Percentiles rank a stretch among this genome's conserved stretches.
Evolutionary conservation across 1,140 invertebrate genomes (phyloP).

Genomic region (Neelides sp.): DNA sequence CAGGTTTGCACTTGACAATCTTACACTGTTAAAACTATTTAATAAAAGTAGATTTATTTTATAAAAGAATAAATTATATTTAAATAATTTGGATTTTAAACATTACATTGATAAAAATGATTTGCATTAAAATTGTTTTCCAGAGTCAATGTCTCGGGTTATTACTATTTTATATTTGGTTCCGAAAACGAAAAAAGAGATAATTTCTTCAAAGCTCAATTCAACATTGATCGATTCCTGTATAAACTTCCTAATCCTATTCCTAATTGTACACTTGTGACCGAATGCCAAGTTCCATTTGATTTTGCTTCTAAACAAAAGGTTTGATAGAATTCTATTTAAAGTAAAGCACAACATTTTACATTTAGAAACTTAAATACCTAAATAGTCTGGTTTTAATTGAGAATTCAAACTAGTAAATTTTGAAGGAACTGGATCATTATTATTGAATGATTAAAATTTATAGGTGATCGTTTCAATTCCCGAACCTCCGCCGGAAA

Average conservation of each 20-base stretch:
- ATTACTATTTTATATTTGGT: constrained; percentile 70
- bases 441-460: constrained; percentile 47
- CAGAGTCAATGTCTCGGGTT: constrained; percentile 56
- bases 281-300: constrained; percentile 50
- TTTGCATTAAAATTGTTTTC: constrained; percentile 34
- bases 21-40: no score
- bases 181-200: constrained; percentile 57
- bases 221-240: constrained; percentile 21
- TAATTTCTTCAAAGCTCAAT: constrained; percentile 19
- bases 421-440: constrained; percentile 49
- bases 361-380: no score
- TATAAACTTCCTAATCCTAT: constrained; percentile 21
- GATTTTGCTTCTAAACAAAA: constrained; percentile 47
- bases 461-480: constrained; percentile 45
- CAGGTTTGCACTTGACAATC: no score
- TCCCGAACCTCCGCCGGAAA: constrained; percentile 27
- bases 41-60: no score
- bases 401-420: constrained; percentile 40
- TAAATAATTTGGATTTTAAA: constrained; percentile 5
- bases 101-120: background rate
- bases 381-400: background rate
- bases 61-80: no score
- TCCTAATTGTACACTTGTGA: constrained; percentile 35
- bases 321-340: no score
- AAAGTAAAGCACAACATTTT: no score